Conservation (phyloP, 2,888 invertebrate genomes). For the Tiphia femorata region DNA sequence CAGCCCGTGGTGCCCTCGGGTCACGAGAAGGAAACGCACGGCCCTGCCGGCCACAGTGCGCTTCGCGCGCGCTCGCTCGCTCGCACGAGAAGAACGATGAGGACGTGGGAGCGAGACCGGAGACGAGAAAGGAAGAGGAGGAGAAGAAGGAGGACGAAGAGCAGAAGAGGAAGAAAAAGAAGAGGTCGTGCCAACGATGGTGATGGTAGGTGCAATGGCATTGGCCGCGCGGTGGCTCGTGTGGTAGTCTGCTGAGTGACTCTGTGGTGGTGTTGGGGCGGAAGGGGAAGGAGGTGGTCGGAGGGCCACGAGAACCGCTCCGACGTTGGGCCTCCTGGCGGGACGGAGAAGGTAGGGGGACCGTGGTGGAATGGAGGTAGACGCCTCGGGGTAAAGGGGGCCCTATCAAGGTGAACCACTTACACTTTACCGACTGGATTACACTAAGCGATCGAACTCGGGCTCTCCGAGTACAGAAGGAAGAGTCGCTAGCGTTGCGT, state of each 20-base stretch:
- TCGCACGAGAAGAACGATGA: constrained; percentile 9
- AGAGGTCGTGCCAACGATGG: background rate
- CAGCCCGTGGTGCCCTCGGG: constrained; percentile 61
- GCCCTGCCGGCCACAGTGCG: constrained; percentile 49
- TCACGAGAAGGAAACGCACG: constrained; percentile 58
- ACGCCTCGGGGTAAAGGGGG: constrained; percentile 49
- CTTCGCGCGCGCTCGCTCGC: constrained; percentile 18
- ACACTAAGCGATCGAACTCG: constrained; percentile 64
- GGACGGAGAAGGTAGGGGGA: constrained; percentile 22
- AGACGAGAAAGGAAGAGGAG: constrained; percentile 1
- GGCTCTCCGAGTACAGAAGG: constrained; percentile 40
- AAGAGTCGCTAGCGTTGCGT: constrained; percentile 49
- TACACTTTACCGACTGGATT: constrained; percentile 66
- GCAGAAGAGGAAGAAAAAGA: constrained; percentile 2
- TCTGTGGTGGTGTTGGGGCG: too few species aligned
- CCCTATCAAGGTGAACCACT: constrained; percentile 66
- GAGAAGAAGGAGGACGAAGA: constrained; percentile 14
- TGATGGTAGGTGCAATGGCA: background rate
- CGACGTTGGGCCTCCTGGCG: constrained; percentile 2
- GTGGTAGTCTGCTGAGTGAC: constrained; percentile 15
- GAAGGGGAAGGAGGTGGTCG: constrained; percentile 20
- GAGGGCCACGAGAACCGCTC: constrained; percentile 5
- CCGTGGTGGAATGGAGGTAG: constrained; percentile 20
- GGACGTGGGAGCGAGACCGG: constrained; percentile 27
- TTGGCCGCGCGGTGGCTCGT: background rate